phyloP scores from a whole-genome alignment of 2,888 invertebrate species.

The Tuberolachnus salignus region DNA sequence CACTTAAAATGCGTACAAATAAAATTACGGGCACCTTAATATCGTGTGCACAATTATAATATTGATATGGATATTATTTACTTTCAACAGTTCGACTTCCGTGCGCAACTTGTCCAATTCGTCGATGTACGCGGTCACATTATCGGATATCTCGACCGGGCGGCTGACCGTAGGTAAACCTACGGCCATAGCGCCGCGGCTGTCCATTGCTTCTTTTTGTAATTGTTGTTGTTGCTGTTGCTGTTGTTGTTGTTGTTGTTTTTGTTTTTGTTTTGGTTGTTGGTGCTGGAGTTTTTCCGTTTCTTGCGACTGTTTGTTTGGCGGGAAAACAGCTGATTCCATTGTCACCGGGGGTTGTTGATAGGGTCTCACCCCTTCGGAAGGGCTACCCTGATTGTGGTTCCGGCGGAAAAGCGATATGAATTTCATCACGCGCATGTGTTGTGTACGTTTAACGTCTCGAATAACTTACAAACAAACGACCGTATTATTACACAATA shows the following conservation, averaged over 20 bases:
- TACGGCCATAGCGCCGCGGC: conserved; percentile 19
- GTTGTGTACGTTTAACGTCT: conserved; percentile 7
- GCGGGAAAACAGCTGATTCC: conserved; percentile 56
- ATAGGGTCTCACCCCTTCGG: conserved; percentile 52
- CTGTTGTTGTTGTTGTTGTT: conserved; percentile 62
- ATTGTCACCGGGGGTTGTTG: conserved; percentile 53
- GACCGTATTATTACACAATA: conserved; percentile 22
- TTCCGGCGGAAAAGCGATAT: conserved; percentile 91
- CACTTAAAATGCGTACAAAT: too few species aligned
- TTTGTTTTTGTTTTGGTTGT: conserved; percentile 63
- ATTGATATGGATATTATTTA: conserved; percentile 61
- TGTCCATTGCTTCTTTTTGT: conserved; percentile 31
- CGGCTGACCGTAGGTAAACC: conserved; percentile 57
- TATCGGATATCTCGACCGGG: conserved; percentile 58
- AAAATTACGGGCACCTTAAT: background rate
- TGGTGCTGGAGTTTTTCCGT: conserved; percentile 63
- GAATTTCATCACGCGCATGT: conserved; percentile 75
- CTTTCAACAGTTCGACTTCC: conserved; percentile 76
- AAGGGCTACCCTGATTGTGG: conserved; percentile 62
- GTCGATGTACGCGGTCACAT: conserved; percentile 60
- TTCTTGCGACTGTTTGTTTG: conserved; percentile 61
- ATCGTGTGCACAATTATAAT: background rate
- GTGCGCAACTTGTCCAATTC: conserved; percentile 73
- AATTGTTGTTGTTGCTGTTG: conserved; percentile 64
- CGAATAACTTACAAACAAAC: background rate